Evolutionary conservation across 2,888 invertebrate species (phyloP).

Genomic region (Tetragnatha montana): DNA sequence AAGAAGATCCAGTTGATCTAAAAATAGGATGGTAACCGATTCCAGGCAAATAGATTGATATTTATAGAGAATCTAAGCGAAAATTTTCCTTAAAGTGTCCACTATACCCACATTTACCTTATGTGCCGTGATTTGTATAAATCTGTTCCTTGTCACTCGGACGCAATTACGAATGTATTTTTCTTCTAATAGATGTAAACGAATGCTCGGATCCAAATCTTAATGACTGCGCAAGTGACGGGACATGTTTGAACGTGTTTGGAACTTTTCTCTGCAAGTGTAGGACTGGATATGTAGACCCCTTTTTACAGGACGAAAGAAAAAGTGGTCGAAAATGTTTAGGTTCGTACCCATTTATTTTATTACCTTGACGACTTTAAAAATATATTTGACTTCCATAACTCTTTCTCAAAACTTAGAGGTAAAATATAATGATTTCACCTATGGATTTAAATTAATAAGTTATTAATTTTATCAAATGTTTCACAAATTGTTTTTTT

Average conservation of each 20-base stretch:
- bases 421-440: not conserved
- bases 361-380: too few relatives aligned
- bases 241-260: slow-evolving; percentile 87
- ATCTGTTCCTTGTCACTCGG: not conserved
- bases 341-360: slow-evolving; percentile 56
- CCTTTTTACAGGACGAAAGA: slow-evolving; percentile 82
- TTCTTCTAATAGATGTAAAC: slow-evolving; percentile 82
- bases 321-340: slow-evolving; percentile 86
- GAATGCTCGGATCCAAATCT: slow-evolving; percentile 88
- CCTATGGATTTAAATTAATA: not conserved
- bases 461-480: not conserved
- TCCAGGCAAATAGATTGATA: too few relatives aligned
- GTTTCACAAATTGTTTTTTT: slow-evolving; percentile 9
- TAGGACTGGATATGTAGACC: slow-evolving; percentile 85
- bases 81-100: too few relatives aligned
- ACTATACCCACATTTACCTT: too few relatives aligned
- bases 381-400: too few relatives aligned
- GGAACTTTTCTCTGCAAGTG: slow-evolving; percentile 89
- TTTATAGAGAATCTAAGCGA: too few relatives aligned
- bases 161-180: not conserved
- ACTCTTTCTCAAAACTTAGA: too few relatives aligned
- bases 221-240: slow-evolving; percentile 89
- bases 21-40: too few relatives aligned
- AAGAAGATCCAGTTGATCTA: too few relatives aligned
- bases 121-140: too few relatives aligned